Percentiles rank a stretch among this genome's conserved stretches.
phyloP scores from a whole-genome alignment of 2,888 invertebrate genomes.

The Parnassius apollo region DNA sequence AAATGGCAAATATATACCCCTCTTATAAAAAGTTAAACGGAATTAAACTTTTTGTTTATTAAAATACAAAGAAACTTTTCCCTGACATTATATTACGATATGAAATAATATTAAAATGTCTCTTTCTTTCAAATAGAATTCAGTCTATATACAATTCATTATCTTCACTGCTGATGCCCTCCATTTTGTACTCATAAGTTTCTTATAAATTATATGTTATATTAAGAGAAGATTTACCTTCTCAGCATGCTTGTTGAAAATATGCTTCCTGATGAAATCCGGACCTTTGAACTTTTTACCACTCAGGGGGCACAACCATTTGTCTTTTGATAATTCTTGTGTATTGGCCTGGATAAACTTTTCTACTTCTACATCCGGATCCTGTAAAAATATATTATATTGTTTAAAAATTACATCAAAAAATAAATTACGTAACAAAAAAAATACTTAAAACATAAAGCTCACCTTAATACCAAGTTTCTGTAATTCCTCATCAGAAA shows the following conservation, averaged over 20 bases:
- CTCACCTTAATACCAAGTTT: conserved; percentile 90
- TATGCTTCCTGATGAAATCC: conserved; percentile 98
- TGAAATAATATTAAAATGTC: too few species aligned
- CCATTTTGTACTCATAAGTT: too few species aligned
- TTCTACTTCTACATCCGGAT: conserved; percentile 89
- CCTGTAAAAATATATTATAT: conserved; percentile 48
- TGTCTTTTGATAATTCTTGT: conserved; percentile 97
- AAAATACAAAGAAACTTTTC: too few species aligned
- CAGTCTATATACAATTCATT: too few species aligned
- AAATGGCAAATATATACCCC: too few species aligned
- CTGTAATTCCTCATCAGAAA: conserved; percentile 88
- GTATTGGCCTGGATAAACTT: conserved; percentile 98
- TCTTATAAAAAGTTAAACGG: too few species aligned
- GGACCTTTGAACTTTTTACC: conserved; percentile 99
- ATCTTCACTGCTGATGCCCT: too few species aligned
- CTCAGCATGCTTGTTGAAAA: conserved; percentile 97
- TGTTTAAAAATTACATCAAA: background rate
- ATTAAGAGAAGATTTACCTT: conserved; percentile 77
- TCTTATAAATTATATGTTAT: too few species aligned
- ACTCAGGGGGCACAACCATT: conserved; percentile 98
- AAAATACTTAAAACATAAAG: background rate
- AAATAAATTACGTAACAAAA: background rate
- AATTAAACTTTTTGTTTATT: too few species aligned
- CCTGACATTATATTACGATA: too few species aligned
- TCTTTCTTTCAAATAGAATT: too few species aligned